These are phyloP conservation scores for Drosophila sproati DNA, from an alignment of 1,140 invertebrate genomes.

Conservation along the genomic window DNA sequence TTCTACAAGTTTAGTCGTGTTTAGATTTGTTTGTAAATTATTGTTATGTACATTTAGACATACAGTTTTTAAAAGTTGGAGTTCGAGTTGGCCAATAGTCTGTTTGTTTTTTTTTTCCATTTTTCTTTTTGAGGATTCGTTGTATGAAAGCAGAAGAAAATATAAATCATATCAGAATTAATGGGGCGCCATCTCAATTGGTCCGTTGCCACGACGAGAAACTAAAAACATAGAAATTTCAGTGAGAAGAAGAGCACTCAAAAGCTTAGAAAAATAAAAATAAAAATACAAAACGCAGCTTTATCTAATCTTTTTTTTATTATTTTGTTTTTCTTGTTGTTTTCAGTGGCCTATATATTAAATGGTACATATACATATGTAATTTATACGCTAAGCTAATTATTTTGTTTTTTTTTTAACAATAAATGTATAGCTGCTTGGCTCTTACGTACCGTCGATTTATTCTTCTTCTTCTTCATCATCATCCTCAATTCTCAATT, in stretches of 20 bases:
- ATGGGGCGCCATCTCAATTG: slow-evolving; percentile 10
- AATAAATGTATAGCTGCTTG: slow-evolving; percentile 78
- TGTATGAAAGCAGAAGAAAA: slow-evolving; percentile 44
- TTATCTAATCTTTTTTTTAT: slow-evolving; percentile 75
- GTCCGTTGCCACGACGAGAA: slow-evolving; percentile 22
- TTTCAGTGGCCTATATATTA: slow-evolving; percentile 72
- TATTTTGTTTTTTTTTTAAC: slow-evolving; percentile 80
- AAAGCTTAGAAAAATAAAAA: slow-evolving; percentile 25
- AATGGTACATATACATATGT: slow-evolving; percentile 78
- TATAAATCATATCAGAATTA: slow-evolving; percentile 5
- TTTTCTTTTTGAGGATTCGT: slow-evolving; percentile 41
- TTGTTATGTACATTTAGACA: slow-evolving; percentile 82
- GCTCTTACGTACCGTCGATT: slow-evolving; percentile 45
- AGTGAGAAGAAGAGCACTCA: neutral
- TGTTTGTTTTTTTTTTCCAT: neutral
- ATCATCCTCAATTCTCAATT: slow-evolving; percentile 33
- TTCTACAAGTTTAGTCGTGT: slow-evolving; percentile 62
- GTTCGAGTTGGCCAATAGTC: slow-evolving; percentile 7
- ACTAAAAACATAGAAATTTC: slow-evolving; percentile 12
- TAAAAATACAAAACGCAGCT: slow-evolving; percentile 60
- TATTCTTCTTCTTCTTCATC: slow-evolving; percentile 13
- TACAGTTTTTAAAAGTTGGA: slow-evolving; percentile 53
- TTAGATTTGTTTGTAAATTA: slow-evolving; percentile 72
- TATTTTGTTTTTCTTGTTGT: slow-evolving; percentile 41
- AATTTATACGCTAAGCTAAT: slow-evolving; percentile 78